Conservation (phyloP, 2,113 vertebrate species). For the Hippoglossus stenolepis region DNA sequence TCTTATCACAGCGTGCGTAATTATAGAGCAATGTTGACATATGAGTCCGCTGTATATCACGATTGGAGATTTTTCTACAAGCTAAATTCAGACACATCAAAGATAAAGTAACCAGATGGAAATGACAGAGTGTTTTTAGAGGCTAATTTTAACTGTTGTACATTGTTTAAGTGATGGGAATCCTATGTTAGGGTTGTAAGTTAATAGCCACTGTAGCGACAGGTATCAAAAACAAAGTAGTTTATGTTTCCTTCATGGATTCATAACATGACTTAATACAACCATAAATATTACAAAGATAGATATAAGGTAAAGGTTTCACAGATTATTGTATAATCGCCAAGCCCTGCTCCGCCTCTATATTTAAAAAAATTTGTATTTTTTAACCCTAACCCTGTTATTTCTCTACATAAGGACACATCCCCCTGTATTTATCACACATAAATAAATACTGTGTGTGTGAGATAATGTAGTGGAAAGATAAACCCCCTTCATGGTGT, state of each 20-base stretch:
- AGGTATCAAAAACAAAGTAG: not conserved
- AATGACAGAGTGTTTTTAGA: not conserved
- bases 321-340: too few species aligned
- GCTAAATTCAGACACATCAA: not conserved
- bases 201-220: not conserved
- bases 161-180: not conserved
- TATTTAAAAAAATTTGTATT: not conserved
- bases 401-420: not conserved
- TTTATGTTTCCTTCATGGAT: not conserved
- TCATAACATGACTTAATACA: not conserved
- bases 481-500: not conserved
- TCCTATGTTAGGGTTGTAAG: not conserved
- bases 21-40: not conserved
- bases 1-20: not conserved
- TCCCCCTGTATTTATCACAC: not conserved
- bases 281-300: not conserved
- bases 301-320: too few species aligned
- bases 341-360: not conserved
- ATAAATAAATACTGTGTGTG: not conserved
- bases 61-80: not conserved
- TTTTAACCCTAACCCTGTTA: not conserved
- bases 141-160: not conserved
- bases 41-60: not conserved
- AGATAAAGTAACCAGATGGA: not conserved
- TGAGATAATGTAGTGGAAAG: not conserved